Percentiles rank a stretch among this genome's conserved stretches.
Conservation (phyloP, 2,113 vertebrate genomes). For the Gobius niger region DNA sequence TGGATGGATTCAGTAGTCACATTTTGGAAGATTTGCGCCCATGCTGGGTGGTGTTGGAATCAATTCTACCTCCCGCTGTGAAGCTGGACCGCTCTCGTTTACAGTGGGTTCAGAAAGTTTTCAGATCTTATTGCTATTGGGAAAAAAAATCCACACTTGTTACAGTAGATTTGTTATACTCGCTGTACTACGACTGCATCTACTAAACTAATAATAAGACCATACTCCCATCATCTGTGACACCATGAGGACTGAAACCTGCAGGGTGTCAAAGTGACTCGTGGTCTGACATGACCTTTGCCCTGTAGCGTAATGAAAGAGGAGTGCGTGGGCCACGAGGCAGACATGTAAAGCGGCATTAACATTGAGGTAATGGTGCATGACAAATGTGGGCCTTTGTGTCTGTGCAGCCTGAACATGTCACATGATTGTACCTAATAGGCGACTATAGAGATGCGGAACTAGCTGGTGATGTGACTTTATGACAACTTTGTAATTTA, state of each 20-base stretch:
- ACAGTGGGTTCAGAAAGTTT: too few species aligned
- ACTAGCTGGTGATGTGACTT: neutral
- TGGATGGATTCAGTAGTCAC: neutral
- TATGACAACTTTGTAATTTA: too few species aligned
- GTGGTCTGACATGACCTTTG: neutral
- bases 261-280: neutral
- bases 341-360: conserved; percentile 2
- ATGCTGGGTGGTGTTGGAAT: neutral
- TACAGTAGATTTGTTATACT: too few species aligned
- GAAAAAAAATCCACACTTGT: too few species aligned
- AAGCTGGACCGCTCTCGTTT: neutral
- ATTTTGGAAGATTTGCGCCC: neutral
- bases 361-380: conserved; percentile 8
- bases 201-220: too few species aligned
- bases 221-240: neutral
- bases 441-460: neutral
- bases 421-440: conserved; percentile 1
- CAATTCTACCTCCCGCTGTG: neutral
- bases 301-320: neutral
- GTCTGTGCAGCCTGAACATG: neutral
- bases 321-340: neutral
- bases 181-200: too few species aligned
- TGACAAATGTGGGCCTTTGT: conserved; percentile 5
- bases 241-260: neutral
- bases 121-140: too few species aligned